Base-by-base conservation (phyloP, 2,113 vertebrate species). In the Sorex araneus region DNA sequence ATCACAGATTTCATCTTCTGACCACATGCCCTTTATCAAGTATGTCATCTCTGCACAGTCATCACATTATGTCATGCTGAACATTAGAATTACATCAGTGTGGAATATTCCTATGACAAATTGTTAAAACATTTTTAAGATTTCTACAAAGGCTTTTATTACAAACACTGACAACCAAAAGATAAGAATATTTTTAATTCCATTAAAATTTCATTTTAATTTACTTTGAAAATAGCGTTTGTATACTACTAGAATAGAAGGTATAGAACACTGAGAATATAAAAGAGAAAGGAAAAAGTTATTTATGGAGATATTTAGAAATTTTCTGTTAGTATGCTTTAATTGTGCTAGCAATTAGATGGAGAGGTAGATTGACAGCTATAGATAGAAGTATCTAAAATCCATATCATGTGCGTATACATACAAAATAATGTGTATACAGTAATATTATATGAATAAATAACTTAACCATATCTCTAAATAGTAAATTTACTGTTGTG, bases 401-500 rank as follows among this genome's bases (percentile, higher is more conserved):
- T 15, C 63, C 4, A 69, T 36, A 77, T n/a, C 6, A 12, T 43
- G 9, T 45, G 10, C 25, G 43, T 76, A 88, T 32, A 71, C 15
- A 85, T 8, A 86, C 40, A 40, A 50, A 50, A 50, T 5, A 50
- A 50, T 5, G 54, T 60, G 18, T 7, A 60, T 60, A 19, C 19
- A 60, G 23, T 60, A 8, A 60, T 5, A 60, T 60, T 60, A 60
- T 34, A 69, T 32, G 32, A n/a, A 69, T 32, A 32, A 30, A 69
- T 45, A 73, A 2, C n/a, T 3, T 82, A 63, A 79, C 8, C 3
- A 60, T 86, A 66, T 0, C 28, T 19, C 23, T 76, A 67, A 36
- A 34, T 50, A 32, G 16, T 80, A 43, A 21, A 84, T 89, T 93
- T 83, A 16, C 79, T n/a, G 30, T 91, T 89, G 30, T 91, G 54